Percentiles rank a stretch among this genome's conserved stretches.
These are phyloP conservation scores for Melangyna quadrimaculata DNA, from an alignment of 2,888 invertebrate species.

Conservation along the genomic window DNA sequence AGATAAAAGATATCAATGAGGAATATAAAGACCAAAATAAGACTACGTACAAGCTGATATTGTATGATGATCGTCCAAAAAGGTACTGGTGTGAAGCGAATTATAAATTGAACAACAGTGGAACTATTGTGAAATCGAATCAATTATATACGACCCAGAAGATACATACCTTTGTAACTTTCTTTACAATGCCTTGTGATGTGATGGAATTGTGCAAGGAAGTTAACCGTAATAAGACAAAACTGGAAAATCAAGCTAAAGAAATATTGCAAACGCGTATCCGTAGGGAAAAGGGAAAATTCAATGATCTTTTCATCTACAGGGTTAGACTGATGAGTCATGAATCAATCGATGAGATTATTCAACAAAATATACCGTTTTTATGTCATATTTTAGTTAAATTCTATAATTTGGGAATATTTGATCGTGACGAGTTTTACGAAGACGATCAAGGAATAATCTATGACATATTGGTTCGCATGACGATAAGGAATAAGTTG, in stretches of 20 bases:
- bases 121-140: too few relatives aligned
- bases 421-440: constrained; percentile 79
- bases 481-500: constrained; percentile 69
- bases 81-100: too few relatives aligned
- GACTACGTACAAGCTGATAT: too few relatives aligned
- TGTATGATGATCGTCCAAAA: too few relatives aligned
- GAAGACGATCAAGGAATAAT: constrained; percentile 74
- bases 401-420: constrained; percentile 74
- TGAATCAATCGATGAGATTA: constrained; percentile 34
- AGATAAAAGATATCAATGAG: too few relatives aligned
- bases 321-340: constrained; percentile 82
- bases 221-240: too few relatives aligned
- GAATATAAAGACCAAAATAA: too few relatives aligned
- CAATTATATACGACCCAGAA: too few relatives aligned
- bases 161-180: constrained; percentile 77
- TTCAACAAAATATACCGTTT: constrained; percentile 69
- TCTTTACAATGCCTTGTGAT: constrained; percentile 75
- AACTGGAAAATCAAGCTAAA: too few relatives aligned
- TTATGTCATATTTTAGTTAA: constrained; percentile 75
- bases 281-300: too few relatives aligned
- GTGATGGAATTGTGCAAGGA: constrained; percentile 54
- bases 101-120: too few relatives aligned
- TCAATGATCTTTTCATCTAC: constrained; percentile 74
- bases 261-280: too few relatives aligned
- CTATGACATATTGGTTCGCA: constrained; percentile 71